Evolutionary conservation across 2,888 invertebrate genomes (phyloP).

Genomic region (Drosophila mulleri): DNA sequence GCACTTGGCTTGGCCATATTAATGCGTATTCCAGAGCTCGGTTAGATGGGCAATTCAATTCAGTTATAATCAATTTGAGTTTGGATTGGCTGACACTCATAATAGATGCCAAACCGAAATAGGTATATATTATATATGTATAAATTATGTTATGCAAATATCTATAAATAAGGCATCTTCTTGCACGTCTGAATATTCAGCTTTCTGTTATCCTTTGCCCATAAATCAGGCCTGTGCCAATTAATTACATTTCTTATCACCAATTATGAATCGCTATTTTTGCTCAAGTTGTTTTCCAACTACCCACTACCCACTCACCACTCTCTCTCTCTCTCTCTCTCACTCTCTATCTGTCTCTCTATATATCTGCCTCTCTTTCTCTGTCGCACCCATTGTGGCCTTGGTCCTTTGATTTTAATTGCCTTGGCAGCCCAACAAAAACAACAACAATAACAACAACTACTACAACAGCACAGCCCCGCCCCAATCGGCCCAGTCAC

Average conservation of each 20-base stretch:
- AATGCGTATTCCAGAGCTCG: background rate
- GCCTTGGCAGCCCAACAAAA: conserved; percentile 38
- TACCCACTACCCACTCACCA: too few relatives aligned
- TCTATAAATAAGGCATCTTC: conserved; percentile 1
- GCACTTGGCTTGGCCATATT: background rate
- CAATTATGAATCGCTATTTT: conserved; percentile 54
- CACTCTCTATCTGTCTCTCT: background rate
- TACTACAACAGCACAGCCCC: conserved; percentile 21
- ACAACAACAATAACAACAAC: conserved; percentile 29
- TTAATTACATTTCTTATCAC: conserved; percentile 68
- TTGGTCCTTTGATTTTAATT: conserved; percentile 50
- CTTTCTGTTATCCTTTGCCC: conserved; percentile 11
- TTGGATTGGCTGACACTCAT: background rate
- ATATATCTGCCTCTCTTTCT: background rate
- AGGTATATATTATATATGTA: background rate
- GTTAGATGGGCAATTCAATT: background rate
- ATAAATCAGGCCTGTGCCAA: conserved; percentile 52
- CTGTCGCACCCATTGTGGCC: conserved; percentile 5
- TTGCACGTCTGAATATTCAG: conserved; percentile 3
- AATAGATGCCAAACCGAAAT: background rate
- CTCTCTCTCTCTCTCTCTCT: background rate
- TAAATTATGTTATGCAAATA: background rate
- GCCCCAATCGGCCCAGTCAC: background rate
- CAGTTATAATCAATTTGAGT: background rate
- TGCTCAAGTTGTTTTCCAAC: conserved; percentile 8